phyloP scores from a whole-genome alignment of 1,140 invertebrate species.

The Archivesica marissinica region DNA sequence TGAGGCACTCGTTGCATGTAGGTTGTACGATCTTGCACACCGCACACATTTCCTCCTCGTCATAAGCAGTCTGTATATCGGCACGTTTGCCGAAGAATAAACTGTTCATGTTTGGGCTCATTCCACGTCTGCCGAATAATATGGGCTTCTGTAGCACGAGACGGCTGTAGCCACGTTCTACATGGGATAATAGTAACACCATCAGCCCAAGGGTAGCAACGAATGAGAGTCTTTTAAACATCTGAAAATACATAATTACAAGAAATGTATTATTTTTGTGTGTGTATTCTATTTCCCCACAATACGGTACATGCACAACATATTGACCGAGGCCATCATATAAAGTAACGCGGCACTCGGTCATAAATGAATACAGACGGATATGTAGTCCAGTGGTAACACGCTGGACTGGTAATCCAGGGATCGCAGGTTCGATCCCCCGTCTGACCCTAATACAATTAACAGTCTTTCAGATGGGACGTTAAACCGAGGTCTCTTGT shows the following conservation, averaged over 20 bases:
- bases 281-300: too few species aligned
- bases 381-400: too few species aligned
- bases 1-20: conserved; percentile 29
- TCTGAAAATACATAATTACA: conserved; percentile 36
- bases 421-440: too few species aligned
- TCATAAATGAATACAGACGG: too few species aligned
- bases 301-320: too few species aligned
- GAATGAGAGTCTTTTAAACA: background rate
- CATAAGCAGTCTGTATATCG: conserved; percentile 27
- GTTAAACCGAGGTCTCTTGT: too few species aligned
- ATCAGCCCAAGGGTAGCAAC: background rate
- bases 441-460: too few species aligned
- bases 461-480: too few species aligned
- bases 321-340: too few species aligned
- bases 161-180: conserved; percentile 12
- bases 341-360: too few species aligned
- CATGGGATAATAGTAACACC: background rate
- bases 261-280: too few species aligned
- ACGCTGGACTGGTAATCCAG: too few species aligned
- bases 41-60: conserved; percentile 52
- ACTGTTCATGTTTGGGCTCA: conserved; percentile 78
- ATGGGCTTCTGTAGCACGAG: conserved; percentile 69
- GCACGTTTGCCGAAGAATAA: conserved; percentile 76
- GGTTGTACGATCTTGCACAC: conserved; percentile 49
- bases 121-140: conserved; percentile 71